Evolutionary conservation across 2,113 vertebrate genomes (phyloP), one percentile per base, ranked within the genome.

Genomic region (Epinephelus lanceolatus): DNA sequence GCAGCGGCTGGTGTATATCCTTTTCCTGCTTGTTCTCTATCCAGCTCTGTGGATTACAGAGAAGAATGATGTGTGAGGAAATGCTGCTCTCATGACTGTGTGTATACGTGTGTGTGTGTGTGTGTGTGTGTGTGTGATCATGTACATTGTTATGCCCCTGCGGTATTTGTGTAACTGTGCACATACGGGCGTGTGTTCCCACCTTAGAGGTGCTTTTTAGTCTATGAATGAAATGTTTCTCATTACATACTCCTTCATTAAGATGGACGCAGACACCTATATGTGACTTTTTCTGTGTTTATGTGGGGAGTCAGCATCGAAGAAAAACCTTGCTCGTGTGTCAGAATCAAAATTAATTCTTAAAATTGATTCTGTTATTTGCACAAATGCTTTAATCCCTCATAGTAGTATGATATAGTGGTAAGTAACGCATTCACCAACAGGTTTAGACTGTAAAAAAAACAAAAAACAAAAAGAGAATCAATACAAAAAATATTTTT

Each of bases 31-130:
- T 92, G 82, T 91, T 93, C 89, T 84, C 9, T 56, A 80, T 91
- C 88, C 88, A 90, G 80, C 69, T 88, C 68, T 18, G 67, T 88
- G 86, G 89, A 92, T 92, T 93, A 87, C 51, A 72, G 79, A 67
- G 60, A 71, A 77, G 70, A 89, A 87, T 77, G 42, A 13, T 71
- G 59, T 80, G 76, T 69, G 71, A 86, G 60, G 66, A 81, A 78
- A 68, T 0, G 10, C 67, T 74, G 66, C 70, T 80, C 51, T 71
- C 81, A 40, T 66, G 59, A 55, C 52, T 30, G 30, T 30, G 30
- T 30, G 30, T 30, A 30, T 30, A 30, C 61, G 15, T 30, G 66
- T 55, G 27, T 37, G n/a, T 65, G 33, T 53, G 45, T 52, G 33
- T 51, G 66, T 57, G 66, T 45, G 70, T 63, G 69, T 85, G 72